Evolutionary conservation across 2,888 invertebrate genomes (phyloP), one percentile per base, ranked within the genome.

Genomic region (Chrysolina americana): DNA sequence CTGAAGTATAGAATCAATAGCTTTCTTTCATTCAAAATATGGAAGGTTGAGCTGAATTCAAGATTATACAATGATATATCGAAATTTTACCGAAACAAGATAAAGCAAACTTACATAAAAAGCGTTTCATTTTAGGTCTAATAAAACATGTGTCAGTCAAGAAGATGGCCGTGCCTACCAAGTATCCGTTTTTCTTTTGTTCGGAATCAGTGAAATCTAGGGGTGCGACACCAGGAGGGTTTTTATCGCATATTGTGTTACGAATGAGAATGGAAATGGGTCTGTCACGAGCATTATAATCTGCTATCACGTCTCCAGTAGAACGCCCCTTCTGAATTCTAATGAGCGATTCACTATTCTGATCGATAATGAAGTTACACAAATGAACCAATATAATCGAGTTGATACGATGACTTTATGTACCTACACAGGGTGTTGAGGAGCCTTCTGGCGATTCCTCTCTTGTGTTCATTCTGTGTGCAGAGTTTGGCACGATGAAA

Each of bases 231-330:
- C 66, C 70, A 53, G 71, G 50, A 72, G 68, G 75, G 71, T 73
- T 73, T 71, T 74, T 74, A 69, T 59, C 62, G 44, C 56, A 74
- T 41, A 73, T 79, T 80, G 80, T 79, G 81, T 80, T 81, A 47
- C 13, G 41, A 70, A 13, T 23, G 81, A 78, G 80, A 81, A 78
- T 81, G 83, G 82, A 82, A 83, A 79, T 83, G 82, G 81, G 85
- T 82, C 83, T 83, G 83, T 85, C 85, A 84, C 83, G 82, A 84
- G 83, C 84, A 84, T 84, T 84, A 83, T 85, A 85, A 84, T 84
- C 83, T 80, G 82, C 81, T 84, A 85, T 85, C 84, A 84, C 83
- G 81, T 76, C 64, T 65, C 56, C 23, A 79, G 64, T 78, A 81
- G 81, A 82, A 79, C 83, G 80, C 83, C 83, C 79, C 79, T 68